phyloP scores from a whole-genome alignment of 2,113 vertebrate genomes.

The Nycticebus coucang region DNA sequence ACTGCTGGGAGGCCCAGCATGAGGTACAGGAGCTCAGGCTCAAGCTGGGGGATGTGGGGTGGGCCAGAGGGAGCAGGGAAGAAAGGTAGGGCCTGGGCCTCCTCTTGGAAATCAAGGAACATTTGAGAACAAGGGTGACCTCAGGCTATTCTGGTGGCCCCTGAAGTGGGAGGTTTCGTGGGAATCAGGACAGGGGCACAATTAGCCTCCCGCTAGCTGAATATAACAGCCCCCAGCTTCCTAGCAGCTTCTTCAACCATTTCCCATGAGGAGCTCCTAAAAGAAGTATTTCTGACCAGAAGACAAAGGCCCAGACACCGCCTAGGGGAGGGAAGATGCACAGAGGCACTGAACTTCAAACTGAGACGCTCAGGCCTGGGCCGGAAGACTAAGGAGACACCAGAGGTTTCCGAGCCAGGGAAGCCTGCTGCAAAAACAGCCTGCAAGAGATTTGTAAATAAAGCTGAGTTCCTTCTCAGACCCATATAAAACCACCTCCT shows the following conservation, averaged over 20 bases:
- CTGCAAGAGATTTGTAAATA: background rate
- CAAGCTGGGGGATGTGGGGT: background rate
- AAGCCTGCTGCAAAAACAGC: background rate
- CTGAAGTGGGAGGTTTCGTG: background rate
- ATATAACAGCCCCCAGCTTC: background rate
- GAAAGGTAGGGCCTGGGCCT: background rate
- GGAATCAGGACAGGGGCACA: accelerated
- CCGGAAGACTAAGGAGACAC: background rate
- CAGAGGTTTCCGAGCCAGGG: background rate
- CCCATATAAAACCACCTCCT: background rate
- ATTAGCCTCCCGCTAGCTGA: background rate
- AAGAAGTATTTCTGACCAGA: background rate
- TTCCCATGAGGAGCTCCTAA: background rate
- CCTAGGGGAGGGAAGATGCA: conserved; percentile 57
- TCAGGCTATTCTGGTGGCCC: background rate
- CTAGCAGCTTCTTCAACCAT: background rate
- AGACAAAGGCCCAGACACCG: background rate
- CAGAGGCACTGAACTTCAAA: background rate
- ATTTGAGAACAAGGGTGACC: background rate
- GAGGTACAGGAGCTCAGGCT: background rate
- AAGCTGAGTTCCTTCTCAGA: conserved; percentile 14
- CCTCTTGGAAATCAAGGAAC: background rate
- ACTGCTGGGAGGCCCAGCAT: background rate
- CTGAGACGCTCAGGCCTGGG: background rate
- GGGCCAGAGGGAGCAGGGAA: background rate